These are phyloP conservation scores for Stichopus chloronotus DNA, from an alignment of 35 echinoderm and acorn worm species.

Conservation along the genomic window DNA sequence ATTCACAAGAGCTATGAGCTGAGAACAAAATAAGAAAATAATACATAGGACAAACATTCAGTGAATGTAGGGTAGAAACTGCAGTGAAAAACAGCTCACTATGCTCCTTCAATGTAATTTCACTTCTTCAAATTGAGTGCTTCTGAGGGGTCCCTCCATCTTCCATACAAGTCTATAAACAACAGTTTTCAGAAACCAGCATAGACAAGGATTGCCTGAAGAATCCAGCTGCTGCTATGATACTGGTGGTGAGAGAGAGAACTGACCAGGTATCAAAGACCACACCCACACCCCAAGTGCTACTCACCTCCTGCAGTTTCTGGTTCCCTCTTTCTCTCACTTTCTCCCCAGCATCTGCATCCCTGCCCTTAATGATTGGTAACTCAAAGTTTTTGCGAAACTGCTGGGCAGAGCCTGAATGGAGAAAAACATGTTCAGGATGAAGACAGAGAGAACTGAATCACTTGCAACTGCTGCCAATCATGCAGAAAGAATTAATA, in stretches of 20 bases:
- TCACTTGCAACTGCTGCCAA: background rate
- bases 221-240: too few relatives aligned
- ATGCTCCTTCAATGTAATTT: too few relatives aligned
- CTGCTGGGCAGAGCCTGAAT: slow-evolving; percentile 81
- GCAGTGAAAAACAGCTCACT: too few relatives aligned
- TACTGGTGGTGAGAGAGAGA: too few relatives aligned
- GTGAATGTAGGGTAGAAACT: background rate
- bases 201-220: too few relatives aligned
- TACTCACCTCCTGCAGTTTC: slow-evolving; percentile 89
- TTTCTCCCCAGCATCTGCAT: slow-evolving; percentile 78
- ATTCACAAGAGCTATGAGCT: slow-evolving; percentile 88
- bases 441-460: background rate
- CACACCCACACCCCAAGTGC: too few relatives aligned
- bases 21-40: slow-evolving; percentile 7
- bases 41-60: background rate
- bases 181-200: too few relatives aligned
- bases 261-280: too few relatives aligned
- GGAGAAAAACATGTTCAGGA: background rate
- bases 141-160: too few relatives aligned
- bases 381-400: slow-evolving; percentile 97
- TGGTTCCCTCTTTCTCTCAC: slow-evolving; percentile 83
- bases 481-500: too few relatives aligned
- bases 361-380: slow-evolving; percentile 82
- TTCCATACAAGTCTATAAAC: too few relatives aligned
- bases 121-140: too few relatives aligned